Base-by-base conservation (phyloP, 1,140 invertebrate genomes). In the Asobara japonica region DNA sequence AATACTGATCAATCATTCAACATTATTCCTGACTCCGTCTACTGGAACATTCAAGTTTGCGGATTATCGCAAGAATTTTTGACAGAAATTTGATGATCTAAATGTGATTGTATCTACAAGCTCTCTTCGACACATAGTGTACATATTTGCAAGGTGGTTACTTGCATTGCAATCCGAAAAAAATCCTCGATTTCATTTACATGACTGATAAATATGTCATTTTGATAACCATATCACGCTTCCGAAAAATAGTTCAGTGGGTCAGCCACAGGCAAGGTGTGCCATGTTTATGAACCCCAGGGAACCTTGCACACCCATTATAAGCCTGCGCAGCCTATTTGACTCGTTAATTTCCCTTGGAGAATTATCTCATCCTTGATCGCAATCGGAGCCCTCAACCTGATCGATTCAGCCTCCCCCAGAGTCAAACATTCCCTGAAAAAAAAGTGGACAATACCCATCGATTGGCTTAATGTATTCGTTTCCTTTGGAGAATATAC, bases 171-270 rank as follows among this genome's bases (percentile, higher is more conserved):
- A 38, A 38, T 13, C 36, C n/a, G 2, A 38, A 38, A 38, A 10
- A 38, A 38, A 3, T 1, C 36, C 36, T n/a, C 45, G 45, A 51
- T 8, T n/a, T 7, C 20, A 3, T 2, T 18, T 20, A 2, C 2
- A 18, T 51, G 5, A 36, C 11, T 61, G 67, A 27, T 3, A 10
- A 68, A 68, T 69, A 69, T 36, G 60, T 41, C 45, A 20, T 51
- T 18, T 18, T 51, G n/a, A n/a, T n/a, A 51, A 18, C 20, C 45
- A 51, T 51, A 13, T 51, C 25, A 30, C 8, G 7, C 22, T 38
- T 61, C 51, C 41, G 27, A 51, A 71, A 71, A 61, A 71, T 71
- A 71, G 69, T 71, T 71, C 69, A 71, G 33, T 71, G 27, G 69
- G 69, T 71, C 69, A 71, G n/a, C 6, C 8, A 16, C 27, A 18